phyloP scores from a whole-genome alignment of 1,140 invertebrate species.

The Ooceraea biroi region DNA sequence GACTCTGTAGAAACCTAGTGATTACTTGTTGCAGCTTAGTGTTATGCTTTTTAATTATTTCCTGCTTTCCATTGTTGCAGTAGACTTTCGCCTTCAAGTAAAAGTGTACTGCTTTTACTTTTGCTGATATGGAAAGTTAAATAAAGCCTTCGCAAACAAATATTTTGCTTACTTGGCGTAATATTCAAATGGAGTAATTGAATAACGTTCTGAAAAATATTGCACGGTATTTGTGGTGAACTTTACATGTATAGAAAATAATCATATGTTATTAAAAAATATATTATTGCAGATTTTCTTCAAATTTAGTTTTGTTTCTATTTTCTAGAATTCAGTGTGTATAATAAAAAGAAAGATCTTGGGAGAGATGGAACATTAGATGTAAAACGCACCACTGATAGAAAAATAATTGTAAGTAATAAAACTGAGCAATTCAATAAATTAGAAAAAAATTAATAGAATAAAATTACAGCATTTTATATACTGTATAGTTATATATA shows the following conservation, averaged over 20 bases:
- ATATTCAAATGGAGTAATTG: background rate
- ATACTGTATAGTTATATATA: background rate
- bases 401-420: background rate
- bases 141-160: background rate
- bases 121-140: background rate
- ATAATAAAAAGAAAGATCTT: background rate
- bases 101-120: background rate
- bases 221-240: background rate
- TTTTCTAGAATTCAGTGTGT: background rate
- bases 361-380: background rate
- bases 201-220: background rate
- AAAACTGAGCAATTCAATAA: background rate
- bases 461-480: background rate
- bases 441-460: constrained; percentile 7
- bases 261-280: background rate
- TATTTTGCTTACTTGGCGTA: background rate
- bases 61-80: background rate
- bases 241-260: too few species aligned
- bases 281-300: constrained; percentile 17
- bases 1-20: background rate
- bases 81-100: background rate
- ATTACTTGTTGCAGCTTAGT: background rate
- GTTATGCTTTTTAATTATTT: background rate
- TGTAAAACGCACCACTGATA: background rate
- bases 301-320: background rate